Conservation (phyloP, 2,888 invertebrate genomes). For the Ormyrus nitidulus region DNA sequence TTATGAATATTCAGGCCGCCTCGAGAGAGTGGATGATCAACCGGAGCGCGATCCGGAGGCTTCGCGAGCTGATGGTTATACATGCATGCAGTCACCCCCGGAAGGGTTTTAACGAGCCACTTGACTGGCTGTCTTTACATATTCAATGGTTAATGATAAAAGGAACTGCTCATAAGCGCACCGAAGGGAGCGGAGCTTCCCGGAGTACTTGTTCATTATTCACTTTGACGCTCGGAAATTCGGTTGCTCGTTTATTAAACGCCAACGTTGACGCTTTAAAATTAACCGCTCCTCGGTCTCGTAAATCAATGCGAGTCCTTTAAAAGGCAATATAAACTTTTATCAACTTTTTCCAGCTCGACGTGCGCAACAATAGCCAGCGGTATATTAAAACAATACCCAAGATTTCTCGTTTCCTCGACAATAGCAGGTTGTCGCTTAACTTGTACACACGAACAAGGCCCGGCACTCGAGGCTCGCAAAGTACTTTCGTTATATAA, state of each 20-base stretch:
- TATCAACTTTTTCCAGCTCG: background rate
- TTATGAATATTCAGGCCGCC: conserved; percentile 39
- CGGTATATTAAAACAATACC: conserved; percentile 51
- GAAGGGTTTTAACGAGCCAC: too few species aligned
- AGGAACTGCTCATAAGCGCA: conserved; percentile 18
- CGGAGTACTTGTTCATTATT: background rate
- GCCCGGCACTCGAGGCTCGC: conserved; percentile 55
- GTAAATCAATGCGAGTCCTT: too few species aligned
- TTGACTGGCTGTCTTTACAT: conserved; percentile 11
- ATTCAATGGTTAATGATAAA: conserved; percentile 37
- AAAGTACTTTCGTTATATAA: conserved; percentile 68
- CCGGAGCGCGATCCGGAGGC: background rate
- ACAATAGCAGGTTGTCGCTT: conserved; percentile 54
- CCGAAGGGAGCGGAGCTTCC: background rate
- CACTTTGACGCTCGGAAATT: background rate
- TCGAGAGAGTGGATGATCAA: conserved; percentile 27
- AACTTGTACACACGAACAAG: conserved; percentile 37
- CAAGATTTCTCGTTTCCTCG: conserved; percentile 51
- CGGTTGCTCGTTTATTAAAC: background rate
- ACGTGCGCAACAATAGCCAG: conserved; percentile 12
- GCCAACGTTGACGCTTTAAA: too few species aligned
- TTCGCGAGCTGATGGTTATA: background rate
- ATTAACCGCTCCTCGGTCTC: too few species aligned
- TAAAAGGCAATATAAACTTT: too few species aligned
- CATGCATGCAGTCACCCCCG: too few species aligned